Base-by-base conservation (phyloP, 1,140 invertebrate genomes). In the Papilio polytes region DNA sequence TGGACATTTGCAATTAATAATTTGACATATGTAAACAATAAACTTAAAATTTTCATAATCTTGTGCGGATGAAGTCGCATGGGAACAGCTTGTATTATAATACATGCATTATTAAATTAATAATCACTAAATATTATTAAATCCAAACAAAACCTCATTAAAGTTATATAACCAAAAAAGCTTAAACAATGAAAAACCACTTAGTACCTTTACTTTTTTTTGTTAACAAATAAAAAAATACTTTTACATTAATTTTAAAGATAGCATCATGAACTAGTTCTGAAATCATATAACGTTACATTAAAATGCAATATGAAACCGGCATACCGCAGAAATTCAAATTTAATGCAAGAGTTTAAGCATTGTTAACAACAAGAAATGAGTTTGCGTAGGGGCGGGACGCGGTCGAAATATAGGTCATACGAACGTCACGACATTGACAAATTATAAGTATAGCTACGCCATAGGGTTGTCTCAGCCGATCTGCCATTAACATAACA, bases 401-500 rank as follows among this genome's bases (percentile, higher is more conserved):
- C 76, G 76, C 31, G 31, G n/a, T 36, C 12, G 56, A 66, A 70
- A 78, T 78, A 78, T 78, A 78, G 77, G 77, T 78, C 77, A 78
- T 66, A 46, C 59, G 18, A 46, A 66, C 77, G 72, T 70, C 80
- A 70, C 81, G 90, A 92, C 91, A 86, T 85, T 92, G 90, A 92
- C 85, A 92, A 92, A 94, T 92, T 91, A 89, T 89, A 84, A 87
- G 85, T 88, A 76, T 87, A 86, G 82, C 83, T 85, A 88, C 87
- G 86, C 83, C 90, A 89, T 91, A 91, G 89, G 90, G 89, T 90
- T 90, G 88, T 86, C 86, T 89, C 87, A 81, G 82, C 84, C 85
- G 83, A 86, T 89, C 85, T 83, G 80, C 88, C 83, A 94, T 94
- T 94, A 94, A 89, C 92, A 92, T 94, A 92, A 92, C 87, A 85